These are phyloP conservation scores for Corythaixoides concolor DNA, from an alignment of 2,113 vertebrate genomes.

Conservation along the genomic window DNA sequence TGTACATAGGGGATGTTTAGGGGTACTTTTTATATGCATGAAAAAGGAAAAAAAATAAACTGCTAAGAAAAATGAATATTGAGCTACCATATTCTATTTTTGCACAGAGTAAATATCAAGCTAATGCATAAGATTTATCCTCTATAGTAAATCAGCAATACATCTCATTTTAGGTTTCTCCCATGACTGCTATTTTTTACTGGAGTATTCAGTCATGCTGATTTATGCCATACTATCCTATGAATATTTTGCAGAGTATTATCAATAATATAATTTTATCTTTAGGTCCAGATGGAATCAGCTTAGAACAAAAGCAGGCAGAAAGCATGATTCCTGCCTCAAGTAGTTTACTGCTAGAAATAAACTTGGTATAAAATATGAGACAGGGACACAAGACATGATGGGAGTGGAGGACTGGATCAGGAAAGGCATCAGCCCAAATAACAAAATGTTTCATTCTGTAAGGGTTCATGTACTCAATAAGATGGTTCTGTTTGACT, in stretches of 20 bases:
- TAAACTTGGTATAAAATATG: neutral
- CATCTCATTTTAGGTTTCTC: conserved; percentile 13
- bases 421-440: neutral
- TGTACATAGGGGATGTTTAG: neutral
- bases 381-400: neutral
- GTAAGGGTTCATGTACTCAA: neutral
- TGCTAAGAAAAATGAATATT: conserved; percentile 19
- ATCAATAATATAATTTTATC: conserved; percentile 53
- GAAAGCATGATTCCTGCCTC: neutral
- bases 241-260: conserved; percentile 48
- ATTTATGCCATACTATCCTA: conserved; percentile 18
- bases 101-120: conserved; percentile 15
- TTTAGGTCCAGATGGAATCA: conserved; percentile 17
- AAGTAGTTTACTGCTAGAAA: conserved; percentile 11
- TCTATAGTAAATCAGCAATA: conserved; percentile 38
- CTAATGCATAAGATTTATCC: conserved; percentile 53
- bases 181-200: conserved; percentile 27
- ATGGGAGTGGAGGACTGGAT: neutral
- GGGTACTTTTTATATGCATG: conserved; percentile 22
- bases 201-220: conserved; percentile 29
- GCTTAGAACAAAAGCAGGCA: conserved; percentile 20
- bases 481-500: neutral
- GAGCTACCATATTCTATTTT: neutral
- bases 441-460: neutral
- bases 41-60: neutral